These are phyloP conservation scores for Sciaenops ocellatus DNA, from an alignment of 2,797 vertebrate genomes.

Conservation along the genomic window DNA sequence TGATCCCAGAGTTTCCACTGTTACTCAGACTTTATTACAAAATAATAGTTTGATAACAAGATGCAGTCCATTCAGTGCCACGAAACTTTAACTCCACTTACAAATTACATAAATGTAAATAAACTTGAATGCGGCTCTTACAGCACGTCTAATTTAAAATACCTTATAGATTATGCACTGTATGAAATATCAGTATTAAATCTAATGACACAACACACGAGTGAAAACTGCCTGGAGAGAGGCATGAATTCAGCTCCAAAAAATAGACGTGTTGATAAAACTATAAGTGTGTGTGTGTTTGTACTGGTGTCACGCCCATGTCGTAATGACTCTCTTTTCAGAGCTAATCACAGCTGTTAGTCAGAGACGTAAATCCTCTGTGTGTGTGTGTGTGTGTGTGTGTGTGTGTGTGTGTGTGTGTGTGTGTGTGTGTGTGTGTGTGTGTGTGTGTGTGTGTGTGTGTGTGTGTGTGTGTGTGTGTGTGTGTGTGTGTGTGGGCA, in stretches of 20 bases:
- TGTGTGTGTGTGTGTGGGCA: not conserved
- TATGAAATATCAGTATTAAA: no score
- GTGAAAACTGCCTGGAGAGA: not conserved
- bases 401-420: not conserved
- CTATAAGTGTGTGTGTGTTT: not conserved
- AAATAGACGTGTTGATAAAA: not conserved
- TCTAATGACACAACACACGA: not conserved
- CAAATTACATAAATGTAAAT: no score
- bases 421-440: not conserved
- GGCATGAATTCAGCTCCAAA: not conserved
- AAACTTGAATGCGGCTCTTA: no score
- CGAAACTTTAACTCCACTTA: no score
- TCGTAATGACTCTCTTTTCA: conserved; percentile 15
- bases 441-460: not conserved
- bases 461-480: not conserved
- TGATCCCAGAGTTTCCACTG: no score
- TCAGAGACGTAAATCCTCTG: conserved; percentile 8
- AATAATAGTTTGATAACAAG: no score
- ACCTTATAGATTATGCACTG: no score
- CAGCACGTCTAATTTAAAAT: no score
- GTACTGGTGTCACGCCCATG: not conserved
- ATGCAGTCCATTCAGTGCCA: no score
- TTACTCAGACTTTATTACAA: no score
- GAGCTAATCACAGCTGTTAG: conserved; percentile 15
- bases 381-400: not conserved